These are phyloP conservation scores for Aleiodes sp. DNA, from an alignment of 1,140 invertebrate genomes.

Conservation along the genomic window DNA sequence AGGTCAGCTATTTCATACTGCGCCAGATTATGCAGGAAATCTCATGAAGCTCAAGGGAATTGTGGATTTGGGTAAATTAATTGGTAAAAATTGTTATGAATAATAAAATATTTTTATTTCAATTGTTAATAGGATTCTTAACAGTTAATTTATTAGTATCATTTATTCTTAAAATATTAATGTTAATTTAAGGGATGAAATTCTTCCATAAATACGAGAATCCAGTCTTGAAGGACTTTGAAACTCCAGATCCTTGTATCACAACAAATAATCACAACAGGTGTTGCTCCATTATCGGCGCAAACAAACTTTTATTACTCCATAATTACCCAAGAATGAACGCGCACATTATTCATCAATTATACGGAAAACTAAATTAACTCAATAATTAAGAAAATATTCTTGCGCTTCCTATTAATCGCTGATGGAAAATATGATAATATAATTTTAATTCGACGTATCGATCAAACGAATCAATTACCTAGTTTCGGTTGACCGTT, in stretches of 20 bases:
- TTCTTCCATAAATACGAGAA: slow-evolving; percentile 12
- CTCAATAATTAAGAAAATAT: too few relatives aligned
- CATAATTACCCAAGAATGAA: too few relatives aligned
- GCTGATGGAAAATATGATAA: background rate
- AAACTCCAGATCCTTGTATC: background rate
- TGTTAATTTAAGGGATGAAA: background rate
- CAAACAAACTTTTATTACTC: background rate
- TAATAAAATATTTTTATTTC: too few relatives aligned
- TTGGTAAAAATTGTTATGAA: too few relatives aligned
- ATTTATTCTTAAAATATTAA: too few relatives aligned
- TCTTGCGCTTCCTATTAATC: too few relatives aligned
- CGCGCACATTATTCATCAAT: too few relatives aligned
- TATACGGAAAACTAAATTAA: too few relatives aligned
- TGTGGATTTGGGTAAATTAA: too few relatives aligned
- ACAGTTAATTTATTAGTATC: too few relatives aligned
- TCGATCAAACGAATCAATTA: slow-evolving; percentile 50
- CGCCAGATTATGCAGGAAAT: background rate
- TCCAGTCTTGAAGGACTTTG: slow-evolving; percentile 6
- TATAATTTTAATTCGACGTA: background rate
- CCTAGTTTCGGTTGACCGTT: slow-evolving; percentile 66
- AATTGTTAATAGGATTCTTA: slow-evolving; percentile 13
- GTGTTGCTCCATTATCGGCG: background rate
- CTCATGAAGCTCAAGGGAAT: too few relatives aligned
- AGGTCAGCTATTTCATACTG: background rate
- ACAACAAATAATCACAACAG: slow-evolving; percentile 10